A percentile compares a stretch with the other conserved stretches of the same genome.
These are phyloP conservation scores for Nineta flava DNA, from an alignment of 2,888 invertebrate genomes.

Conservation along the genomic window DNA sequence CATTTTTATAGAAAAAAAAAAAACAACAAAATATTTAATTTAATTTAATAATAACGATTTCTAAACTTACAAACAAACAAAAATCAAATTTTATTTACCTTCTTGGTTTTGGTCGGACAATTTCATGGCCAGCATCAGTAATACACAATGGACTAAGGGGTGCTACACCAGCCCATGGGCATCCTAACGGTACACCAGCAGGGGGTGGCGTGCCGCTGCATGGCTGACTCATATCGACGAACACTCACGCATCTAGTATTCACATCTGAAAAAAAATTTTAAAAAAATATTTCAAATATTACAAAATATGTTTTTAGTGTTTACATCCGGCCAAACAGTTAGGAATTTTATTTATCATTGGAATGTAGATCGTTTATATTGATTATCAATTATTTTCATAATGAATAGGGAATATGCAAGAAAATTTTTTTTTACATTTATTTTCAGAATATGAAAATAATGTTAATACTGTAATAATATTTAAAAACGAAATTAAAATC, in stretches of 20 bases:
- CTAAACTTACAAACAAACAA: too few species aligned
- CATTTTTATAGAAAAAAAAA: too few species aligned
- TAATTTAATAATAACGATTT: too few species aligned
- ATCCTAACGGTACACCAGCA: constrained; percentile 4
- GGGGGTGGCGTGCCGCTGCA: constrained; percentile 7
- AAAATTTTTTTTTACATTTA: too few species aligned
- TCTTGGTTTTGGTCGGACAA: constrained; percentile 70
- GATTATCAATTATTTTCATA: too few species aligned
- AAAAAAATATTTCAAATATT: not conserved
- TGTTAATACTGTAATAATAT: too few species aligned
- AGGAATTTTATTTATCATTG: not conserved
- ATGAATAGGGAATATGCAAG: too few species aligned
- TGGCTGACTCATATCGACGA: constrained; percentile 6
- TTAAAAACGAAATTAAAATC: too few species aligned
- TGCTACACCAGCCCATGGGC: constrained; percentile 32
- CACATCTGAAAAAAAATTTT: constrained; percentile 2
- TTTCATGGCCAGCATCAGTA: constrained; percentile 66
- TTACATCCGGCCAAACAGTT: not conserved
- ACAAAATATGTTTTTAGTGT: too few species aligned
- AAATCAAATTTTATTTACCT: constrained; percentile 35
- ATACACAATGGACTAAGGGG: constrained; percentile 48
- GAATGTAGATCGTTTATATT: too few species aligned
- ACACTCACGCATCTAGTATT: not conserved
- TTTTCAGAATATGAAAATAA: too few species aligned
- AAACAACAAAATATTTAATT: too few species aligned